These are phyloP conservation scores for Psilopogon haemacephalus DNA, from an alignment of 2,113 vertebrate genomes.

Conservation along the genomic window DNA sequence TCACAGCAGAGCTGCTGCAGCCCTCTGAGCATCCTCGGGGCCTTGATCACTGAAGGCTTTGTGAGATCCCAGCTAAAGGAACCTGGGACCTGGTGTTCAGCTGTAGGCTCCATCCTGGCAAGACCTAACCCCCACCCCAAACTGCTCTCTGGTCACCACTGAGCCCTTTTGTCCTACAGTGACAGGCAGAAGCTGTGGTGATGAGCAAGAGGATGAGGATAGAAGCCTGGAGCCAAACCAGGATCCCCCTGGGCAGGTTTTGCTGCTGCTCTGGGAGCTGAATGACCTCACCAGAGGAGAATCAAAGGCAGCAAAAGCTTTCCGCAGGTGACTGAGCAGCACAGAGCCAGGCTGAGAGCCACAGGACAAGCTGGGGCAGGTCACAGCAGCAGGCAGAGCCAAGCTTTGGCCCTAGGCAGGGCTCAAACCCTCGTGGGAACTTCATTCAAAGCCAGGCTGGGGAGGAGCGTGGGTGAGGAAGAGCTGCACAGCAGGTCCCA, in stretches of 20 bases:
- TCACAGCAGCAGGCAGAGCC: fast-evolving
- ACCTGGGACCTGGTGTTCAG: not conserved
- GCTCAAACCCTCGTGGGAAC: slow-evolving; percentile 20
- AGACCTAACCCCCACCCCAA: not conserved
- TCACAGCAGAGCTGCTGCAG: too few relatives aligned
- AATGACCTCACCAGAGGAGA: slow-evolving; percentile 34
- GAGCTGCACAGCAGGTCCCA: slow-evolving; percentile 6
- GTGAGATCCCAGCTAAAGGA: not conserved
- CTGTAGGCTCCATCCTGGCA: too few relatives aligned
- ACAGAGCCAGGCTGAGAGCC: slow-evolving; percentile 36
- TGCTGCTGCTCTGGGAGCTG: not conserved
- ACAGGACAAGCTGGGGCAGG: not conserved
- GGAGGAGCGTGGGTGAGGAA: slow-evolving; percentile 21
- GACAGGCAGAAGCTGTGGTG: not conserved
- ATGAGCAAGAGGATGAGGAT: not conserved
- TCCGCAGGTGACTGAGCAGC: slow-evolving; percentile 59
- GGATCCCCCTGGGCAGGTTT: not conserved
- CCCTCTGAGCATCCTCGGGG: not conserved
- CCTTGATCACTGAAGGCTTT: not conserved
- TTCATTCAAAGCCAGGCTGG: slow-evolving; percentile 10
- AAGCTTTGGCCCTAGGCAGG: not conserved
- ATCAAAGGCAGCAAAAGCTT: slow-evolving; percentile 19
- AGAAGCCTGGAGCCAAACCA: fast-evolving
- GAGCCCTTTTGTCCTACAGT: not conserved
- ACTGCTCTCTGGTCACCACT: not conserved